Conservation (phyloP, 2,797 vertebrate genomes). For the Lagorchestes hirsutus region DNA sequence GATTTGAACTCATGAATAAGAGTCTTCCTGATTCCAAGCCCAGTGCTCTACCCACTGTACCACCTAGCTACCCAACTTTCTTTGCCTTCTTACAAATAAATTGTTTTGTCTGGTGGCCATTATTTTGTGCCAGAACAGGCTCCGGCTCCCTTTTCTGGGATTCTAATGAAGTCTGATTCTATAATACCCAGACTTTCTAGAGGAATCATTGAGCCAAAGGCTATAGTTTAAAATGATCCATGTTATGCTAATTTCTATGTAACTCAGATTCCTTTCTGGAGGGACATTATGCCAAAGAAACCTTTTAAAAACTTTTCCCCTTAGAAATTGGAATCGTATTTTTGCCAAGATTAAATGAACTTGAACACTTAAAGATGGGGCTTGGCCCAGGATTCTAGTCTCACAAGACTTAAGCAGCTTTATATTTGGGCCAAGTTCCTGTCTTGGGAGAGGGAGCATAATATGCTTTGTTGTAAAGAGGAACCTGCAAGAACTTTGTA, state of each 20-base stretch:
- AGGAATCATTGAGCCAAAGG: not conserved
- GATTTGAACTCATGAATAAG: not conserved
- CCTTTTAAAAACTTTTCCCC: not conserved
- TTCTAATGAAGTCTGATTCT: not conserved
- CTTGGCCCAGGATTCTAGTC: not conserved
- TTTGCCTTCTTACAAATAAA: not conserved
- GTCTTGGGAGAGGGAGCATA: not conserved
- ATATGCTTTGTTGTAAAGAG: not conserved
- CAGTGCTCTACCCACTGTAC: not conserved
- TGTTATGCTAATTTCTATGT: not conserved
- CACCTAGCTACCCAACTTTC: not conserved
- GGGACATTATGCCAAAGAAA: not conserved
- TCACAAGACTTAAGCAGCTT: not conserved
- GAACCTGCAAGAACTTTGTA: not conserved
- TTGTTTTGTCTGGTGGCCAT: not conserved
- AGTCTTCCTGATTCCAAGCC: not conserved
- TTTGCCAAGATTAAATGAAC: constrained; percentile 15
- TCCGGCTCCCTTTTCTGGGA: not conserved
- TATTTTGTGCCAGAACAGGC: not conserved
- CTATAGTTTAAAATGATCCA: not conserved
- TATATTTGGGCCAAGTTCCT: not conserved
- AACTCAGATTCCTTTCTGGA: not conserved
- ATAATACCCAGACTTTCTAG: not conserved
- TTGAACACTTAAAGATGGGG: not conserved
- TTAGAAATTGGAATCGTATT: not conserved